phyloP scores from a whole-genome alignment of 2,113 vertebrate genomes.

The Chiloscyllium plagiosum region DNA sequence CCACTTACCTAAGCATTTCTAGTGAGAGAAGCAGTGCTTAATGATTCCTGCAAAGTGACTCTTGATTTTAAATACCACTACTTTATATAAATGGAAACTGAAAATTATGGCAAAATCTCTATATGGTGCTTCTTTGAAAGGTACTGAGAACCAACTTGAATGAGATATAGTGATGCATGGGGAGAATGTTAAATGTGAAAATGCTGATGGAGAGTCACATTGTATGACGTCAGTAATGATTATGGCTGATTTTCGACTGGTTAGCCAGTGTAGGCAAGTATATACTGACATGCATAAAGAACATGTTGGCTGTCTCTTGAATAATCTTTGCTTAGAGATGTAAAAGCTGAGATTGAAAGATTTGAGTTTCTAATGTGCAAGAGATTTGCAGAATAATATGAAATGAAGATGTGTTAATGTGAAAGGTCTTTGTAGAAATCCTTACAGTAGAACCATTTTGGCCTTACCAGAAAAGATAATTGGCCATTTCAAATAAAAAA shows the following conservation, averaged over 20 bases:
- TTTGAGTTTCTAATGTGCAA: neutral
- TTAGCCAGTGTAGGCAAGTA: neutral
- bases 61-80: neutral
- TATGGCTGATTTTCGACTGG: neutral
- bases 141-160: neutral
- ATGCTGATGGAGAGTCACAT: neutral
- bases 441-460: neutral
- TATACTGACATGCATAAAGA: neutral
- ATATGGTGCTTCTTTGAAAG: neutral
- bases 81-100: neutral
- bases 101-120: neutral
- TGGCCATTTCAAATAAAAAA: neutral
- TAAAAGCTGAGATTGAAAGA: neutral
- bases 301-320: neutral
- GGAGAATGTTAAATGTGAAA: neutral
- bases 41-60: neutral
- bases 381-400: neutral
- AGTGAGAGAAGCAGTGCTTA: neutral
- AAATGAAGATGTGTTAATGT: neutral
- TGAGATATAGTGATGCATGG: neutral
- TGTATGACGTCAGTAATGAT: neutral
- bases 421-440: neutral
- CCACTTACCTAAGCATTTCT: neutral
- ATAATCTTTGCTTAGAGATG: neutral
- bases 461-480: neutral